These are phyloP conservation scores for Chalcosyrphus nemorum DNA, from an alignment of 2,888 invertebrate species.

Conservation along the genomic window DNA sequence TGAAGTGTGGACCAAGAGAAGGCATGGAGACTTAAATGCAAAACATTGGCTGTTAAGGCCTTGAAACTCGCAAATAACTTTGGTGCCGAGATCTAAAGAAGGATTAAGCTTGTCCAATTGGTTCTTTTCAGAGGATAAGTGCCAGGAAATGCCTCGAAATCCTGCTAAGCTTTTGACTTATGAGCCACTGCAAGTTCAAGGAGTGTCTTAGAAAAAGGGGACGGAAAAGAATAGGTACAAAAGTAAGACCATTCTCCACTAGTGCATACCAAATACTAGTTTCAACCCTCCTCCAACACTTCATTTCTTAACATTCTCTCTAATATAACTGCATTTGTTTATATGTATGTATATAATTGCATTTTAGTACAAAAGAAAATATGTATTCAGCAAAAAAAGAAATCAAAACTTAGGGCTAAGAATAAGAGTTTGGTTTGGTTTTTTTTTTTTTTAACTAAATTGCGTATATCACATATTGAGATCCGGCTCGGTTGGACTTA, in stretches of 20 bases:
- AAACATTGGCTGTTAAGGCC: no score
- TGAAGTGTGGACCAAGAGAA: no score
- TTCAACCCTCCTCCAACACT: neutral
- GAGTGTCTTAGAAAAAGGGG: no score
- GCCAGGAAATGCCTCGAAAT: no score
- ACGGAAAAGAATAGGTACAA: no score
- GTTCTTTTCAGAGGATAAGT: no score
- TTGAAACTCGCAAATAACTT: no score
- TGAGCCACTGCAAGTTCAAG: no score
- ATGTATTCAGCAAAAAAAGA: constrained; percentile 35
- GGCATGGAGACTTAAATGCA: no score
- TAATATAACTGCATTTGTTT: constrained; percentile 1
- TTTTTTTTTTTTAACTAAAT: constrained; percentile 66
- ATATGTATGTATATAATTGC: neutral
- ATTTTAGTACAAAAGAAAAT: constrained; percentile 59
- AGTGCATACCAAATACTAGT: neutral
- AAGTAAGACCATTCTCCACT: neutral
- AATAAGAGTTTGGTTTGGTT: neutral
- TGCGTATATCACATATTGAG: constrained; percentile 74
- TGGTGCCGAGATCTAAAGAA: no score
- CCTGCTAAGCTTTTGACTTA: no score
- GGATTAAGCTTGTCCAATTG: no score
- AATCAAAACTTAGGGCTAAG: constrained; percentile 1
- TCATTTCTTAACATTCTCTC: constrained; percentile 6
- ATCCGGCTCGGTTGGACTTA: constrained; percentile 81